Evolutionary conservation across 1,140 invertebrate genomes (phyloP), one percentile per base, ranked within the genome.

Genomic region (Sminthurinus signatus): DNA sequence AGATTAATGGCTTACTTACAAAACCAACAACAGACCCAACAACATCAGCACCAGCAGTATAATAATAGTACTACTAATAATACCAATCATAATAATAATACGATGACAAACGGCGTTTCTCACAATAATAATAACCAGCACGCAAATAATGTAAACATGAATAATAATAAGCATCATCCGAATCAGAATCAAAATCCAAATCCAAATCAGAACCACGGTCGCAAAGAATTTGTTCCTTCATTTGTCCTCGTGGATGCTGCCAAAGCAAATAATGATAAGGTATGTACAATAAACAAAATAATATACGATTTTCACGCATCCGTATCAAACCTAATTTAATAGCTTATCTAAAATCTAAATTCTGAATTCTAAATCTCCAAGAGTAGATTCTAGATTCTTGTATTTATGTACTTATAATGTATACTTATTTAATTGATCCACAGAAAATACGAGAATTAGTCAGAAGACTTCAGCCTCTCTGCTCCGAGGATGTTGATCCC

Each of bases 191-290:
- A 42, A 8, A 4, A 21, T 21, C 5, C 4, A 14, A 43, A 23
- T 12, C 57, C 36, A 59, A 57, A 42, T 58, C 29, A 5, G 5
- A 36, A 55, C 23, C 21, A 10, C 21, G 48, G n/a, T 10, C 12
- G n/a, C 48, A 29, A 57, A 31, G 69, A 71, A n/a, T 71, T 63
- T 27, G 57, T 71, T 36, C 62, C 69, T 5, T 59, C 44, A 17
- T 71, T 71, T 50, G 69, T 65, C 4, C 63, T 71, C 2, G 54
- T 68, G n/a, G 69, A 71, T 31, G 69, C 69, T 28, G 65, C 46
- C 43, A 64, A 65, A 32, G 27, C 46, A n/a, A 64, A 56, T 21
- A 68, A 65, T 57, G 69, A 71, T 28, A 48, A 63, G 10, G 65
- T 67, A 17, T n/a, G 60, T n/a, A 66, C 60, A 58, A n/a, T n/a